These are phyloP conservation scores for Zelleria hepariella DNA, from an alignment of 2,888 invertebrate genomes.

Conservation along the genomic window DNA sequence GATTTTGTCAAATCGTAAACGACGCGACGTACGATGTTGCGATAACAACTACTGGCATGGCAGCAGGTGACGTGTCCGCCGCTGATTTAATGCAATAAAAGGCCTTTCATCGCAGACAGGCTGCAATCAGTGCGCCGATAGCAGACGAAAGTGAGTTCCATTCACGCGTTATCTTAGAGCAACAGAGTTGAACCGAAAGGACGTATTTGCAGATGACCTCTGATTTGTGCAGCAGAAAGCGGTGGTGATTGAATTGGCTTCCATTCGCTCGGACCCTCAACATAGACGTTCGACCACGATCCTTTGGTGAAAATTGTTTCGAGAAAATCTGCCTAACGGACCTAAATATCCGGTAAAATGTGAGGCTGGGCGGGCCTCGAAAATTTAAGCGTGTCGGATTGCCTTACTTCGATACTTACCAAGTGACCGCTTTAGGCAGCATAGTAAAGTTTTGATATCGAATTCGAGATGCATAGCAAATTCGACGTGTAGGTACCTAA, in stretches of 20 bases:
- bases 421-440: not conserved
- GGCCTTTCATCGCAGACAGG: not conserved
- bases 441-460: not conserved
- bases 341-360: no score
- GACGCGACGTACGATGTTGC: slow-evolving; percentile 12
- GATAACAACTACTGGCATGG: slow-evolving; percentile 22
- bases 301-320: no score
- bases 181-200: no score
- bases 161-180: not conserved
- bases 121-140: not conserved
- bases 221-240: no score
- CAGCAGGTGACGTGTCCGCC: slow-evolving; percentile 6
- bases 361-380: no score
- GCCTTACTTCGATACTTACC: not conserved
- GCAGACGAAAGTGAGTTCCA: not conserved
- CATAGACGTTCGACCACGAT: no score
- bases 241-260: no score
- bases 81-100: not conserved
- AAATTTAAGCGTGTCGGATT: not conserved
- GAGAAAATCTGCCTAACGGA: no score
- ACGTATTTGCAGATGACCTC: no score
- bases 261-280: no score
- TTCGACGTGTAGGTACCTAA: not conserved
- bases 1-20: slow-evolving; percentile 2
- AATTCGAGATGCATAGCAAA: not conserved